These are phyloP conservation scores for Mercenaria mercenaria DNA, from an alignment of 1,140 invertebrate species.

Conservation along the genomic window DNA sequence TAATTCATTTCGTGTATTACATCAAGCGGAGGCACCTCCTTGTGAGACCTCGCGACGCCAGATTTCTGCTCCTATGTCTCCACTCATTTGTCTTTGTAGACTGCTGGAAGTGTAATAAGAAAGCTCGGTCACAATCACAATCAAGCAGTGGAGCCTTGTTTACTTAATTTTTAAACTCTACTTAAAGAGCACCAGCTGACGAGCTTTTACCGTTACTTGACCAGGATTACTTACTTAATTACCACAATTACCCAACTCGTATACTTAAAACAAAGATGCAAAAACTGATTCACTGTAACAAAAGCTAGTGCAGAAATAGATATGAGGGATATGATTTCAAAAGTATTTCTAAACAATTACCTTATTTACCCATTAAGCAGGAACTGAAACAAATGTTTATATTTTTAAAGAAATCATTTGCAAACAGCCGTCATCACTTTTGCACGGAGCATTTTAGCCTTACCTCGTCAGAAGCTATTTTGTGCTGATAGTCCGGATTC, in stretches of 20 bases:
- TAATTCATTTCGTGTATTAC: constrained; percentile 67
- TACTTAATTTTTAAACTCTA: constrained; percentile 45
- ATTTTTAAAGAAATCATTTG: not conserved
- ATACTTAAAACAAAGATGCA: constrained; percentile 8
- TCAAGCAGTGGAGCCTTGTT: constrained; percentile 46
- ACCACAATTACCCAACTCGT: constrained; percentile 1
- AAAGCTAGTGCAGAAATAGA: constrained; percentile 40
- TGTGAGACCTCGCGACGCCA: constrained; percentile 75
- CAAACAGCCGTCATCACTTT: not conserved
- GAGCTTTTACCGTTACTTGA: constrained; percentile 58
- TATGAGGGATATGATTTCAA: not conserved
- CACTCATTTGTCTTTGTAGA: constrained; percentile 77
- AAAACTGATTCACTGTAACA: constrained; percentile 46
- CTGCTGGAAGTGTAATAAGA: constrained; percentile 83
- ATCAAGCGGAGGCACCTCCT: constrained; percentile 76
- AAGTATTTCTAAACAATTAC: not conserved
- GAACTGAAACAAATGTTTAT: constrained; percentile 24
- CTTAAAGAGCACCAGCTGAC: constrained; percentile 57
- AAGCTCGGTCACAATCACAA: constrained; percentile 73
- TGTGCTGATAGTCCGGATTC: constrained; percentile 88
- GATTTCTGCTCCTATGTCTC: constrained; percentile 79
- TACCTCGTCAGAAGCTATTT: constrained; percentile 93
- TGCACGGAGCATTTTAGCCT: not conserved
- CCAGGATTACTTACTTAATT: constrained; percentile 43
- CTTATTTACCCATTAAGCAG: constrained; percentile 27